phyloP scores from a whole-genome alignment of 2,797 vertebrate species.

The Crocodylus rhombifer region DNA sequence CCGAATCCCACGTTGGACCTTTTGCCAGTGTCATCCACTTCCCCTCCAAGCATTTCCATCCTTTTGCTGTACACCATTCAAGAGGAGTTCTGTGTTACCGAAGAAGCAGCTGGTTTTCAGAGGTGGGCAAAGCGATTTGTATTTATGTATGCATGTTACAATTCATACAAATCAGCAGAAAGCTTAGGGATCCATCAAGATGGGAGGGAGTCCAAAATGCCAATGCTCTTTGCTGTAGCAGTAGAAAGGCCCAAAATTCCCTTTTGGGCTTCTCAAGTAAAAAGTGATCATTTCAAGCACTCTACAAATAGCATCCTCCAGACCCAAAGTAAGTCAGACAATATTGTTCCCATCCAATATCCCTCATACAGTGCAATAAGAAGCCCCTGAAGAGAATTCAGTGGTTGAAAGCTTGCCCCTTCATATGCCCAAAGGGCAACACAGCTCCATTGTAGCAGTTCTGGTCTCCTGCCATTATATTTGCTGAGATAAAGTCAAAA shows the following conservation, averaged over 20 bases:
- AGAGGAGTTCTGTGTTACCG: not conserved
- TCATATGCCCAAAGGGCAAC: slow-evolving; percentile 55
- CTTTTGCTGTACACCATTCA: not conserved
- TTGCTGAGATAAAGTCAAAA: slow-evolving; percentile 44
- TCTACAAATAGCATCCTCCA: slow-evolving; percentile 48
- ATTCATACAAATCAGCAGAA: not conserved
- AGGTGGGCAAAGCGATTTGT: not conserved
- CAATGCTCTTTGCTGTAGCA: not conserved
- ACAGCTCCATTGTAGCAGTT: slow-evolving; percentile 34
- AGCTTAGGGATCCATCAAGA: not conserved
- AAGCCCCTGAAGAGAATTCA: slow-evolving; percentile 10
- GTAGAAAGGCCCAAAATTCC: slow-evolving; percentile 8
- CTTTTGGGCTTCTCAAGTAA: slow-evolving; percentile 59
- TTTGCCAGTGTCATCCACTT: fast-evolving
- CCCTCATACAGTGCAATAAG: slow-evolving; percentile 49
- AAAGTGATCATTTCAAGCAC: slow-evolving; percentile 42
- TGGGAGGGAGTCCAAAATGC: not conserved
- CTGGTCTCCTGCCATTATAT: slow-evolving; percentile 44
- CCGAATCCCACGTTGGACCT: not conserved
- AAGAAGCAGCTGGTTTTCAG: not conserved
- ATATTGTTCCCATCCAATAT: slow-evolving; percentile 40
- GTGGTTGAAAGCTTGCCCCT: slow-evolving; percentile 65
- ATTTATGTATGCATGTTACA: not conserved
- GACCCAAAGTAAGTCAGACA: slow-evolving; percentile 36
- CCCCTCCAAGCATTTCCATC: fast-evolving